Evolutionary conservation across 1,140 invertebrate species (phyloP), one percentile per base, ranked within the genome.

Genomic region (Diploscapter pachys): DNA sequence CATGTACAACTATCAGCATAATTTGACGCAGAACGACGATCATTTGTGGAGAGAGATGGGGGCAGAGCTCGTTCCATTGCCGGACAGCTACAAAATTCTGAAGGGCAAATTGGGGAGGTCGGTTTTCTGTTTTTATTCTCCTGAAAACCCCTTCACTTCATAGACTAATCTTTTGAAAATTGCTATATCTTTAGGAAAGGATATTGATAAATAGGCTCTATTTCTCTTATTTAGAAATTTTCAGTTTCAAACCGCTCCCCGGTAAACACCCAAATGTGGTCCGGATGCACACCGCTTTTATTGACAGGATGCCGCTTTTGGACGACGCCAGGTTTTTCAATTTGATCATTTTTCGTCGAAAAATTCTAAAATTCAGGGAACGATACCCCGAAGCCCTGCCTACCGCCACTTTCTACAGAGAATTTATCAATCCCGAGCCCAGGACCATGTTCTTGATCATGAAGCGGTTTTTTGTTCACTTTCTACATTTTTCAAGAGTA

Each of bases 1-100:
- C 51, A 79, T 79, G 78, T 79, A 75, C 53, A 79, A 79, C 65
- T 79, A 79, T n/a, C 71, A 65, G 51, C 62, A 72, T 54, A 48
- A 49, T 66, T 74, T 55, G 5, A 55, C 76, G 31, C 54, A 59
- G n/a, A 59, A 55, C 9, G 73, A 72, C 50, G 50, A n/a, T 2
- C 63, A 78, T 71, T 59, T 79, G 3, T 79, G 77, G 78, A 72
- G 54, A 3, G 55, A 49, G 13, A 79, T 79, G 78, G 77, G 78
- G 5, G 56, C 53, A n/a, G 78, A 79, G 68, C 50, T 79, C 72
- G 71, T 72, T 13, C 78, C 78, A 9, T 50, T 79, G 53, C 51
- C 77, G 54, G 5, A 69, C 72, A 61, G 73, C 70, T 4, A 57
- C 48, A 13, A 68, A 31, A 4, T 59, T 72, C 62, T 78, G 52